Conservation (phyloP, 1,140 invertebrate genomes). For the Drosophila biarmipes region DNA sequence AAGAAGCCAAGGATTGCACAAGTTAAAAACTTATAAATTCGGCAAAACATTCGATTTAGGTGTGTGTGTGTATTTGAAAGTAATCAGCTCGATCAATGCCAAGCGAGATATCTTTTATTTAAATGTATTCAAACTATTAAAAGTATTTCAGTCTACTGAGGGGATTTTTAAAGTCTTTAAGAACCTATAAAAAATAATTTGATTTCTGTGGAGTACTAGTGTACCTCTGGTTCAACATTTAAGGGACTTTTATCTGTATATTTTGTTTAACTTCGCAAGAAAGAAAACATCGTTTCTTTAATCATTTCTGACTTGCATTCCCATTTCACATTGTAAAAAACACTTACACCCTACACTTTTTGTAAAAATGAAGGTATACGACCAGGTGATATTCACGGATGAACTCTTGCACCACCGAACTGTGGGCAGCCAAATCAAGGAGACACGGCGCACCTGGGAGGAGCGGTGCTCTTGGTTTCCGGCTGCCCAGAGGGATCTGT, state of each 20-base stretch:
- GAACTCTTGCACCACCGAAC: conserved; percentile 36
- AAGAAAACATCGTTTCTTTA: neutral
- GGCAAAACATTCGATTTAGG: conserved; percentile 18
- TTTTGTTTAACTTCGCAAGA: neutral
- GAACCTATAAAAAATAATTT: too few relatives aligned
- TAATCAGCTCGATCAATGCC: conserved; percentile 30
- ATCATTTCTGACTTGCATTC: neutral
- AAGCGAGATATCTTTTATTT: conserved; percentile 14
- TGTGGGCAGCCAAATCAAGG: conserved; percentile 4
- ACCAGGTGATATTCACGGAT: conserved; percentile 21
- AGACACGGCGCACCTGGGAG: conserved; percentile 23
- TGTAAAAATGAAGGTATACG: conserved; percentile 6
- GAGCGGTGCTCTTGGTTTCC: conserved; percentile 37
- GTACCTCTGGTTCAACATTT: too few relatives aligned
- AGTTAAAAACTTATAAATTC: conserved; percentile 40
- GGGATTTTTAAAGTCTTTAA: too few relatives aligned
- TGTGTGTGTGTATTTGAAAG: conserved; percentile 17
- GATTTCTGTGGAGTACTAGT: too few relatives aligned
- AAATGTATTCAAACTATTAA: too few relatives aligned
- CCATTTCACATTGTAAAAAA: neutral
- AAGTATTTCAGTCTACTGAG: too few relatives aligned
- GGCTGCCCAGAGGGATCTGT: conserved; percentile 4
- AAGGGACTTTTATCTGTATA: too few relatives aligned
- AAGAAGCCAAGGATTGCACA: conserved; percentile 32
- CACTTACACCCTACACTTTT: neutral